Evolutionary conservation across 1,140 invertebrate species (phyloP).

Genomic region (Pseudomyrmex concolor): DNA sequence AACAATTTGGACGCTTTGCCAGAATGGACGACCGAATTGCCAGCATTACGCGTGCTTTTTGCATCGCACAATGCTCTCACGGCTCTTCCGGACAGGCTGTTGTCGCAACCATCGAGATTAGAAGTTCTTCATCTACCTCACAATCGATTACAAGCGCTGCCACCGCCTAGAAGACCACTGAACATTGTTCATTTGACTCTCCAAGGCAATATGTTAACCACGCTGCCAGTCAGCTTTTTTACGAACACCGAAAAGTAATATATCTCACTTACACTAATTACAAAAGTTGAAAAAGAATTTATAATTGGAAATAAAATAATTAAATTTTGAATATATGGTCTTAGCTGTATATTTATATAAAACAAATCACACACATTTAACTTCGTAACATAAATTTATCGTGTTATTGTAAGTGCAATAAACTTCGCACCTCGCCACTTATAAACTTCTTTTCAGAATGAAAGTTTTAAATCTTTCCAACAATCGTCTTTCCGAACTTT

Average conservation of each 20-base stretch:
- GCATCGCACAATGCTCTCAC: constrained; percentile 91
- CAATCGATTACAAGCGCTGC: constrained; percentile 90
- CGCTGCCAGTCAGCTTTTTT: constrained; percentile 91
- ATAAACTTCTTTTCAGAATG: constrained; percentile 83
- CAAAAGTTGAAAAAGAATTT: too few species aligned
- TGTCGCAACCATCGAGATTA: constrained; percentile 90
- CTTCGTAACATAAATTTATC: neutral
- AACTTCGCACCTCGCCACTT: constrained; percentile 3
- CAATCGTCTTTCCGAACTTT: constrained; percentile 90
- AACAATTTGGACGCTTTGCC: constrained; percentile 91
- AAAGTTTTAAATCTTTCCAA: constrained; percentile 91
- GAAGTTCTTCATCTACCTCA: constrained; percentile 91
- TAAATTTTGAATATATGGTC: too few species aligned
- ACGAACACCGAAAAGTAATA: constrained; percentile 87
- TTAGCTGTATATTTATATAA: neutral
- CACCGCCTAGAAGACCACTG: constrained; percentile 88
- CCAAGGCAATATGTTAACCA: constrained; percentile 91
- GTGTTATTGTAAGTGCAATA: constrained; percentile 1
- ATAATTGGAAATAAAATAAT: too few species aligned
- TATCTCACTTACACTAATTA: neutral
- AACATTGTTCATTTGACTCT: constrained; percentile 90
- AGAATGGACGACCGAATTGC: constrained; percentile 91
- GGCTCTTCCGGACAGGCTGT: constrained; percentile 89
- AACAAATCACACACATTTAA: constrained; percentile 10
- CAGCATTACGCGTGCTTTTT: constrained; percentile 89